A percentile compares a stretch with the other conserved stretches of the same genome.
phyloP scores from a whole-genome alignment of 2,113 vertebrate species.

The Ceyx margarethae region DNA sequence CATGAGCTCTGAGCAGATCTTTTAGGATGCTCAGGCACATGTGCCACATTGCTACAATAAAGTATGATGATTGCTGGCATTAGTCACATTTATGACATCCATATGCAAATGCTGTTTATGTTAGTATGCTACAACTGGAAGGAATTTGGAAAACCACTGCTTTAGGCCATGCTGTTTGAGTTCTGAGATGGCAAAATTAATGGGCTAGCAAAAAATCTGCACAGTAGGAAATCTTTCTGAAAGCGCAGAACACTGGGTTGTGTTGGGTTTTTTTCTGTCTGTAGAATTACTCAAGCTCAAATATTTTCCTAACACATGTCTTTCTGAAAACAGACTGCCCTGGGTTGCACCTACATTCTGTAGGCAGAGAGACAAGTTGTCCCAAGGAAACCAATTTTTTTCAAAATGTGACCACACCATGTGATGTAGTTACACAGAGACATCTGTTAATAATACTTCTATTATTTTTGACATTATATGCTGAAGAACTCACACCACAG shows the following conservation, averaged over 20 bases:
- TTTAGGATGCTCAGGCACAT: conserved; percentile 43
- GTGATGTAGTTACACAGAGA: not conserved
- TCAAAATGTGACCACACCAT: not conserved
- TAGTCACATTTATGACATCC: conserved; percentile 65
- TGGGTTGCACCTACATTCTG: not conserved
- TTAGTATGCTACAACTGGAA: conserved; percentile 54
- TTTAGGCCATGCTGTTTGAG: conserved; percentile 41
- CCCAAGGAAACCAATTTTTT: not conserved
- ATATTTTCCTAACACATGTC: conserved; percentile 9
- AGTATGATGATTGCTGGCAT: conserved; percentile 6
- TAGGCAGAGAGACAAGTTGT: not conserved
- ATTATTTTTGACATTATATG: not conserved
- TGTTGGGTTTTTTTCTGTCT: not conserved
- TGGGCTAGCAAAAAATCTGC: conserved; percentile 38
- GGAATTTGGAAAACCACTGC: conserved; percentile 60
- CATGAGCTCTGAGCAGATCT: not conserved
- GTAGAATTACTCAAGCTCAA: conserved; percentile 14
- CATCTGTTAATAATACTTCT: not conserved
- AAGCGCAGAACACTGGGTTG: not conserved
- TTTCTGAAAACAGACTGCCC: not conserved
- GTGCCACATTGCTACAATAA: conserved; percentile 49
- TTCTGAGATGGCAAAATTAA: conserved; percentile 37
- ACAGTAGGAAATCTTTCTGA: conserved; percentile 43
- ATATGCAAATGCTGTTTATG: conserved; percentile 63
- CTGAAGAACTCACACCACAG: not conserved